Percentiles rank a stretch among this genome's conserved stretches.
Conservation (phyloP, 2,888 invertebrate species). For the Eudemis profundana region DNA sequence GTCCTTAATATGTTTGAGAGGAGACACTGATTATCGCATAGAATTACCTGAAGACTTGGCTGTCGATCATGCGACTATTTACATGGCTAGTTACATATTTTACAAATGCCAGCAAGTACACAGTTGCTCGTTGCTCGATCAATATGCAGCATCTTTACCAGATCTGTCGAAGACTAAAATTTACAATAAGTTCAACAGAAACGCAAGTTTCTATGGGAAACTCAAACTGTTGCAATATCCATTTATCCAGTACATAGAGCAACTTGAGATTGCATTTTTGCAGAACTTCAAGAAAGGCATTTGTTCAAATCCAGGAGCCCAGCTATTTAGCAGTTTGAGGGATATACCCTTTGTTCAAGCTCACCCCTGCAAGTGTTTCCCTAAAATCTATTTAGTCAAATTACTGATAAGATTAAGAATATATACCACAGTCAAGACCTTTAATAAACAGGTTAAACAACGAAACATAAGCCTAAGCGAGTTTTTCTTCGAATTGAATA, state of each 20-base stretch:
- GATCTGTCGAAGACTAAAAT: conserved; percentile 19
- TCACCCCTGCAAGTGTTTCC: conserved; percentile 22
- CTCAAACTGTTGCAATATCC: conserved; percentile 20
- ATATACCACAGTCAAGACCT: conserved; percentile 15
- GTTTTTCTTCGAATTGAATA: conserved; percentile 8
- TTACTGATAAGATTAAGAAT: conserved; percentile 26
- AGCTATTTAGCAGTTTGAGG: conserved; percentile 8
- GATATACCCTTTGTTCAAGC: background rate
- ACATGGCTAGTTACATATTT: conserved; percentile 32
- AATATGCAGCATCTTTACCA: conserved; percentile 8
- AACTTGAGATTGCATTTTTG: conserved; percentile 16
- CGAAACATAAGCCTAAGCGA: background rate
- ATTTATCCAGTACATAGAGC: conserved; percentile 22
- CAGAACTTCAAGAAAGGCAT: conserved; percentile 4
- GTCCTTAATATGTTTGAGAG: conserved; percentile 13
- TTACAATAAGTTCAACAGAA: conserved; percentile 13
- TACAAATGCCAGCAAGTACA: conserved; percentile 24
- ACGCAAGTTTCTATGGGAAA: conserved; percentile 21
- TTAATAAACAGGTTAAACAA: conserved; percentile 3
- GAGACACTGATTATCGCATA: conserved; percentile 25
- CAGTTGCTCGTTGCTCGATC: conserved; percentile 6
- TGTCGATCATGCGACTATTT: conserved; percentile 19
- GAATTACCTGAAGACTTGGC: conserved; percentile 22
- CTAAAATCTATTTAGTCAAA: conserved; percentile 16
- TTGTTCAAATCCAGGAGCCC: conserved; percentile 11